These are phyloP conservation scores for Bubalus kerabau DNA, from an alignment of 2,113 vertebrate genomes.

Conservation along the genomic window DNA sequence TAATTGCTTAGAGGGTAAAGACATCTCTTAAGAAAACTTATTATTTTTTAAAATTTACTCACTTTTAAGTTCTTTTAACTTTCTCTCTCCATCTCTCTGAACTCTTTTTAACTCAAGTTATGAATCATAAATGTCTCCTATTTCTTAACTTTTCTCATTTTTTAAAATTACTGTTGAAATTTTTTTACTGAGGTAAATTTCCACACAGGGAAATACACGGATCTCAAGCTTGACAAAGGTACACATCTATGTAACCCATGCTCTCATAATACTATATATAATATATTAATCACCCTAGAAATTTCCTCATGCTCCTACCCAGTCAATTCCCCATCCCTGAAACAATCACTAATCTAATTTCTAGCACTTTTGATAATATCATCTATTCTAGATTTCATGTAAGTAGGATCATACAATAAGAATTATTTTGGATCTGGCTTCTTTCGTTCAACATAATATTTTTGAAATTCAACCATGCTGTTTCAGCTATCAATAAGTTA, in stretches of 20 bases:
- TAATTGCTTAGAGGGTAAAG: constrained; percentile 69
- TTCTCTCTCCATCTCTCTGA: constrained; percentile 23
- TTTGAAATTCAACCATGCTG: neutral
- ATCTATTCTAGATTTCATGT: neutral
- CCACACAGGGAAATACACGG: neutral
- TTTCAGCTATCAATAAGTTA: neutral
- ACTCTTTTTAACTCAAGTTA: constrained; percentile 48
- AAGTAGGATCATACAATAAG: neutral
- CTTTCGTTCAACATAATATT: neutral
- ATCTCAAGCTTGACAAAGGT: neutral
- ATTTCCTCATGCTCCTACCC: neutral
- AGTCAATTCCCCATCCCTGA: neutral
- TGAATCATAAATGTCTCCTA: constrained; percentile 36
- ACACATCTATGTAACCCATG: neutral
- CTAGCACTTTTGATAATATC: neutral
- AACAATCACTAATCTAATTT: neutral
- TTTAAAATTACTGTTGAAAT: neutral
- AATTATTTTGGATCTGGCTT: neutral
- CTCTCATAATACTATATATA: neutral
- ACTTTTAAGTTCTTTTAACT: constrained; percentile 56
- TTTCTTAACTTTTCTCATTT: neutral
- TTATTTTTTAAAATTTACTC: constrained; percentile 59
- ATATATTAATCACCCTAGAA: neutral
- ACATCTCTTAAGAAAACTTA: constrained; percentile 16
- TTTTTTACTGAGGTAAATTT: neutral